Percentiles rank a stretch among this genome's conserved stretches.
These are phyloP conservation scores for Tautogolabrus adspersus DNA, from an alignment of 2,113 vertebrate species.

Conservation along the genomic window DNA sequence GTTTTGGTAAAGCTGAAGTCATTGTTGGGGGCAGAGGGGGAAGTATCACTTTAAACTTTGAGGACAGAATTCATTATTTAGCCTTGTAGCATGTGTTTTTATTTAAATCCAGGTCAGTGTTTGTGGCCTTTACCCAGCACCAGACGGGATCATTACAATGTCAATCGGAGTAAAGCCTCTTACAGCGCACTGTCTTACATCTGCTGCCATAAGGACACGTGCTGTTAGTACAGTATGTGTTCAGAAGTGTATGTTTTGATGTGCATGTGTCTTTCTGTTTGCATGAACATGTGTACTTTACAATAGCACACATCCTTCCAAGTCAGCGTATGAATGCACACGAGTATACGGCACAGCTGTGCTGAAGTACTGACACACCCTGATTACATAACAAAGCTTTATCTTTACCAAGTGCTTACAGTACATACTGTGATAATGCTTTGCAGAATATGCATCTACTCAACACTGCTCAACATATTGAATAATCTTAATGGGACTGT, in stretches of 20 bases:
- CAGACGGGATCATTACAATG: conserved; percentile 36
- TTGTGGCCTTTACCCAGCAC: conserved; percentile 36
- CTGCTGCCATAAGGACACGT: conserved; percentile 9
- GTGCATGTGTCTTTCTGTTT: not conserved
- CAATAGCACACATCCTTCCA: not conserved
- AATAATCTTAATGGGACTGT: not conserved
- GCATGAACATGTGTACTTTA: not conserved
- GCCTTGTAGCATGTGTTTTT: not conserved
- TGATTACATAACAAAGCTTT: conserved; percentile 38
- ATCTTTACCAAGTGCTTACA: conserved; percentile 14
- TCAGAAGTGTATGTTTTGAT: not conserved
- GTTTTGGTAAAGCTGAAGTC: not conserved
- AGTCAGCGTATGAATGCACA: not conserved
- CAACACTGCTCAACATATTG: not conserved
- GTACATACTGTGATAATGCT: conserved; percentile 6
- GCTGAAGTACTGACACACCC: conserved; percentile 2
- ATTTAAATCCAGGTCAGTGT: conserved; percentile 28
- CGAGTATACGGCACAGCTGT: conserved; percentile 7
- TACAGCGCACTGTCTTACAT: conserved; percentile 5
- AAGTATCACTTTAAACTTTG: conserved; percentile 9
- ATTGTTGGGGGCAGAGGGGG: not conserved
- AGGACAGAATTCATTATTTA: not conserved
- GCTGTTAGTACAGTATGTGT: conserved; percentile 5
- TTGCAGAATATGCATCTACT: not conserved
- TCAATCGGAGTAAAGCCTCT: conserved; percentile 37